These are phyloP conservation scores for Spilosoma lubricipeda DNA, from an alignment of 2,888 invertebrate species.

Conservation along the genomic window DNA sequence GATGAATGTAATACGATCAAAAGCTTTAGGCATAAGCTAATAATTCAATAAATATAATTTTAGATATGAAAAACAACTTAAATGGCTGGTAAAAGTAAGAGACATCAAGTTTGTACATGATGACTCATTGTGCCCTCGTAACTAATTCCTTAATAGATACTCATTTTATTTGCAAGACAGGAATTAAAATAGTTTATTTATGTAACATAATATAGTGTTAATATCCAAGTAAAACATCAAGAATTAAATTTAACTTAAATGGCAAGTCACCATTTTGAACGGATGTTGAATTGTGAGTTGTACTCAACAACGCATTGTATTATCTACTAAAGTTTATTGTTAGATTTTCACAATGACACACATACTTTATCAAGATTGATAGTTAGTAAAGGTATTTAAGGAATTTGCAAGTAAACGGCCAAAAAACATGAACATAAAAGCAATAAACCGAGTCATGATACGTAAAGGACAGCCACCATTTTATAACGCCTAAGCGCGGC, in stretches of 20 bases:
- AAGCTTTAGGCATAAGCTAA: neutral
- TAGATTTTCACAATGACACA: conserved; percentile 63
- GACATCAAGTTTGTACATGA: conserved; percentile 35
- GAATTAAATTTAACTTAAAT: conserved; percentile 63
- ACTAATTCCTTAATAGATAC: conserved; percentile 30
- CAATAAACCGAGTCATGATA: conserved; percentile 75
- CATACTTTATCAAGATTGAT: conserved; percentile 57
- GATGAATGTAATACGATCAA: neutral
- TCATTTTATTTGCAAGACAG: conserved; percentile 7
- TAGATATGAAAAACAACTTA: conserved; percentile 8
- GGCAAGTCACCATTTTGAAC: conserved; percentile 89
- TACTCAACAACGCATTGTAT: conserved; percentile 81
- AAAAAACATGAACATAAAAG: conserved; percentile 68
- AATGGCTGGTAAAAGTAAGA: conserved; percentile 38
- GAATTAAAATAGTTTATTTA: conserved; percentile 3
- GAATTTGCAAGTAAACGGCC: conserved; percentile 54
- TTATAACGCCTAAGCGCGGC: conserved; percentile 85
- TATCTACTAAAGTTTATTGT: conserved; percentile 58
- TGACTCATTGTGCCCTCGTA: conserved; percentile 53
- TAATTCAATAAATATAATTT: neutral
- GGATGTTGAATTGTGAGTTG: conserved; percentile 76
- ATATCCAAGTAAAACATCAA: conserved; percentile 35
- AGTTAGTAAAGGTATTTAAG: conserved; percentile 61
- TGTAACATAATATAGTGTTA: conserved; percentile 26
- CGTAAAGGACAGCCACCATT: conserved; percentile 84